Base-by-base conservation (phyloP, 2,113 vertebrate species). In the Sterrhoptilus dennistouni region DNA sequence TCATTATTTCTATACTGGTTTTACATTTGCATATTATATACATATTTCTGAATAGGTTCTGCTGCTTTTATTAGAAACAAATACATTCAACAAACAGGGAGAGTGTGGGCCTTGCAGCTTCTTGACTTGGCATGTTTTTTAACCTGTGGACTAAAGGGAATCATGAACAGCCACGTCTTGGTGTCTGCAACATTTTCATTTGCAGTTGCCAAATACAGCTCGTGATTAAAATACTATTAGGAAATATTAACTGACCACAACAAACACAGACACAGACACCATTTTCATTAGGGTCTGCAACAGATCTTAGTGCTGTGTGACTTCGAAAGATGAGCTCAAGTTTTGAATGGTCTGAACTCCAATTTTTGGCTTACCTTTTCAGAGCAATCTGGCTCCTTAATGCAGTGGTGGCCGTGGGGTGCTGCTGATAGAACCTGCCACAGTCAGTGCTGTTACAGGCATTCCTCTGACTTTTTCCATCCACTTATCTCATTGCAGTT, bases 321-420 rank as follows among this genome's bases (percentile, higher is more conserved):
- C 25, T 80, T 33, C 31, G 22, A 40, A 28, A 89, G 72, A 90
- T 7, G 3, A 42, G 18, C 2, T 11, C 8, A 45, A 56, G n/a
- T 45, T 25, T 50, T 83, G 35, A 64, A 50, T 29, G 5, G 18
- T 50, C 5, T 59, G 8, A 64, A 69, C 57, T 77, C 8, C 29
- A 52, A 45, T 25, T 13, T 33, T 33, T 72, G 25, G 6, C 4
- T 71, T 66, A 29, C 22, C 24, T 44, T 9, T 15, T 83, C 66
- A 45, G 53, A 80, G 28, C 6, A 60, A 50, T 40, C 20, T 27
- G 9, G 4, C 35, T 83, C 49, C 53, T 60, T 21, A 31, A 25
- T 15, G 50, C 0, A 1, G 14, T 23, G 8, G 10, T 53, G 21
- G 8, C 16, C 2, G 1, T 22, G 6, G 28, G 11, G 10, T 21